Evolutionary conservation across 2,797 vertebrate species (phyloP).

Genomic region (Danio jaintianensis): DNA sequence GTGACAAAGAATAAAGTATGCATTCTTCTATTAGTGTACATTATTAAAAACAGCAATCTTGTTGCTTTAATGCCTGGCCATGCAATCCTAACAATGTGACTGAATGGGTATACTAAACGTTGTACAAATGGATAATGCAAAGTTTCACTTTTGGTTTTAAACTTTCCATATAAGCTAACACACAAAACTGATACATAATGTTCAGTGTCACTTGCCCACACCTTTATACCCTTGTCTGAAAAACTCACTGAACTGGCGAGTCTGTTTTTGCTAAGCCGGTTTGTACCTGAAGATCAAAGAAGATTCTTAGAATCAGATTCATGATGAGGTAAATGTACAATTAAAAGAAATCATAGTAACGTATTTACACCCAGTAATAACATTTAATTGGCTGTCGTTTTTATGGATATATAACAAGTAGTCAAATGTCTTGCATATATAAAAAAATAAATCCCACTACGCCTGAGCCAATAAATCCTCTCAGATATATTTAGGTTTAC

Average conservation of each 20-base stretch:
- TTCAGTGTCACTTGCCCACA: not conserved
- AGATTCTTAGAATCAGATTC: conserved; percentile 6
- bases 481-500: conserved; percentile 10
- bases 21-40: no score
- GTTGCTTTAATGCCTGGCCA: not conserved
- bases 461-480: not conserved
- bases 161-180: not conserved
- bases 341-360: not conserved
- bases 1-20: not conserved
- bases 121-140: not conserved
- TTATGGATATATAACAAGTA: not conserved
- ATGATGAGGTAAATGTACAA: not conserved
- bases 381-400: conserved; percentile 3
- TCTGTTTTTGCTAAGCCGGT: not conserved
- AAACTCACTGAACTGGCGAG: not conserved
- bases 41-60: not conserved
- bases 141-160: not conserved
- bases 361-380: conserved; percentile 29
- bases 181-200: not conserved
- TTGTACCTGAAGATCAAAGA: not conserved
- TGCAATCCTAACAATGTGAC: not conserved
- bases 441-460: conserved; percentile 35
- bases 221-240: not conserved
- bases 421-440: not conserved
- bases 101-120: not conserved